Evolutionary conservation across 2,113 vertebrate species (phyloP), one percentile per base, ranked within the genome.

Genomic region (Sitta europaea): DNA sequence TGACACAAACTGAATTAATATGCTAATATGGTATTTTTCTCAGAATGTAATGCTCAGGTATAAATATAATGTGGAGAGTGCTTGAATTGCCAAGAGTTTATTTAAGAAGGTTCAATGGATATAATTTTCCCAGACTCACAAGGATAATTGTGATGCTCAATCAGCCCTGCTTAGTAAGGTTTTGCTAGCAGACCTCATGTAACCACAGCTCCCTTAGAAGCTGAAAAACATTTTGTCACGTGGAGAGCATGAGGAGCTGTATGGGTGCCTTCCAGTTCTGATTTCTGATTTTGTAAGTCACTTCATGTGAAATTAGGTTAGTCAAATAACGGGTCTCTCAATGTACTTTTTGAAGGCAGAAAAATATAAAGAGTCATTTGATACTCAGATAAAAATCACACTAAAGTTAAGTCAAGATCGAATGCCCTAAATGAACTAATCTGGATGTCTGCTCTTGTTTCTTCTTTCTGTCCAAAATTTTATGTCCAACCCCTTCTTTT

Each of bases 1-100:
- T 97, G 96, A 92, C 93, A 90, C 45, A 72, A 81, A 74, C 11
- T 6, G 35, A 96, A 96, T 91, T 89, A 78, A 88, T 86, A 94
- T 91, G 55, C 25, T 72, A 88, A 91, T 59, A 29, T 45, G 74
- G 20, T n/a, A 4, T 29, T 86, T 94, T 88, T 95, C 83, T 73
- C 59, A 81, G 58, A 91, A 93, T 88, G 65, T 51, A 94, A 78
- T 75, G 33, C 35, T 90, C 36, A 68, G 55, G 36, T 86, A 84
- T 8, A 94, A 96, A 80, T 84, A 84, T 61, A 67, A 54, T 73
- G 35, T 93, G 77, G 96, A 80, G 7, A 89, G 5, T 74, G 38
- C 62, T 40, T 65, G 71, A 92, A 83, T 96, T 88, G 71, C 36
- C 86, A 87, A 71, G 70, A 45, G 22, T 36, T 77, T 76, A n/a